A percentile compares a stretch with the other conserved stretches of the same genome.
These are phyloP conservation scores for Zaprionus bogoriensis DNA, from an alignment of 2,888 invertebrate species.

Conservation along the genomic window DNA sequence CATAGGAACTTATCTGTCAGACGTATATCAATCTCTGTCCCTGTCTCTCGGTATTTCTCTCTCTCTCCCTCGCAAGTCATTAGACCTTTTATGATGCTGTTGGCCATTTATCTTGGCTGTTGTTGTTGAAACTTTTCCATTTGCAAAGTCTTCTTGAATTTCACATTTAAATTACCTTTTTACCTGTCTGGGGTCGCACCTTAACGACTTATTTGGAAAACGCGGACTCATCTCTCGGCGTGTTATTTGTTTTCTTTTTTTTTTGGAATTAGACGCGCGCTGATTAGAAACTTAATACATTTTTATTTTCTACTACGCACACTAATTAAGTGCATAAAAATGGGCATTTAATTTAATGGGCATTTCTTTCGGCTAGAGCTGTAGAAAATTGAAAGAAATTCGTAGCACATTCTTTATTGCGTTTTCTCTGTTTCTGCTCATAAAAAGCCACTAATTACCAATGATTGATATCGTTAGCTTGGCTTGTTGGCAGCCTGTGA, in stretches of 20 bases:
- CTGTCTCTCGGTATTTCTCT: neutral
- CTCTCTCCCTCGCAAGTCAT: neutral
- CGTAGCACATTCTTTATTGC: neutral
- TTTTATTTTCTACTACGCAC: no score
- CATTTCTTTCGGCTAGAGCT: neutral
- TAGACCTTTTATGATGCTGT: constrained; percentile 26
- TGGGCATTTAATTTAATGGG: neutral
- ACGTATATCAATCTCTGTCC: constrained; percentile 1
- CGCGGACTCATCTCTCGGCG: constrained; percentile 23
- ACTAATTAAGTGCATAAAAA: no score
- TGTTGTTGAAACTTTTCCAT: constrained; percentile 15
- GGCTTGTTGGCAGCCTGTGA: constrained; percentile 4
- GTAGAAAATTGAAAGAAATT: neutral
- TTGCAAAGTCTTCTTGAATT: constrained; percentile 16
- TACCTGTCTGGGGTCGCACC: constrained; percentile 26
- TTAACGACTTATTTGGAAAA: constrained; percentile 29
- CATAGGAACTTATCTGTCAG: neutral
- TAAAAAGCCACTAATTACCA: neutral
- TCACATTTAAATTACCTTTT: constrained; percentile 17
- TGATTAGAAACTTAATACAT: neutral
- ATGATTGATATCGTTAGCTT: neutral
- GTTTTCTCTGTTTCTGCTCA: neutral
- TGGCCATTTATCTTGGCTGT: constrained; percentile 18
- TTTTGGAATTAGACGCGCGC: constrained; percentile 7
- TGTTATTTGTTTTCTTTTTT: constrained; percentile 10